phyloP scores from a whole-genome alignment of 2,888 invertebrate species.

The Drosophila neotestacea region DNA sequence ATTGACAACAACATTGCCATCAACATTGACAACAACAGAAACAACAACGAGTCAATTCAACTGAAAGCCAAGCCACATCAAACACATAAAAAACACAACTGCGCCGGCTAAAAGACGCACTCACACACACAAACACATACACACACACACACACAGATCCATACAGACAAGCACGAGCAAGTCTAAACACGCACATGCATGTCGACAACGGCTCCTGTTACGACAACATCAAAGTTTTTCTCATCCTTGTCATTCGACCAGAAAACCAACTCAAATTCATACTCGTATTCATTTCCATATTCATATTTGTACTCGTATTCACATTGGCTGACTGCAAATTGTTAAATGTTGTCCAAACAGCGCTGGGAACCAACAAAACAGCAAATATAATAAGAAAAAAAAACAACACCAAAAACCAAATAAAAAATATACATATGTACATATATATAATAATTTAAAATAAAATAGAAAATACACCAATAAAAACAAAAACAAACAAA shows the following conservation, averaged over 20 bases:
- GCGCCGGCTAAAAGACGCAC: conserved; percentile 40
- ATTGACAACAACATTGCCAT: conserved; percentile 13
- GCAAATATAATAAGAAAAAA: conserved; percentile 18
- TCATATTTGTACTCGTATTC: not conserved
- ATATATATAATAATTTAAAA: not conserved
- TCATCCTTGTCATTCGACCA: conserved; percentile 36
- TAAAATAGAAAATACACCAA: conserved; percentile 10
- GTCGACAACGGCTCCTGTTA: conserved; percentile 44
- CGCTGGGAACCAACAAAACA: conserved; percentile 53
- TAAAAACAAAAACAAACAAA: conserved; percentile 13
- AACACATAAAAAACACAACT: conserved; percentile 39
- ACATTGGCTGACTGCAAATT: not conserved
- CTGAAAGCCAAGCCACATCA: conserved; percentile 42
- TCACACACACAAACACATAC: conserved; percentile 1
- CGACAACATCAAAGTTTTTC: conserved; percentile 10
- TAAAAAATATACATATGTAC: not conserved
- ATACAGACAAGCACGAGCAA: conserved; percentile 10
- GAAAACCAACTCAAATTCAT: conserved; percentile 35
- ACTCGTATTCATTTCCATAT: conserved; percentile 2
- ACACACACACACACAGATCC: not conserved
- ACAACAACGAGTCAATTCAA: conserved; percentile 45
- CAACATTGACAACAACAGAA: not conserved
- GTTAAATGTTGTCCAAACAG: conserved; percentile 26
- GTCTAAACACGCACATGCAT: conserved; percentile 42
- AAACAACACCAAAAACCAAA: conserved; percentile 10